Evolutionary conservation across 2,113 vertebrate species (phyloP).

Genomic region (Sebastes fasciatus): DNA sequence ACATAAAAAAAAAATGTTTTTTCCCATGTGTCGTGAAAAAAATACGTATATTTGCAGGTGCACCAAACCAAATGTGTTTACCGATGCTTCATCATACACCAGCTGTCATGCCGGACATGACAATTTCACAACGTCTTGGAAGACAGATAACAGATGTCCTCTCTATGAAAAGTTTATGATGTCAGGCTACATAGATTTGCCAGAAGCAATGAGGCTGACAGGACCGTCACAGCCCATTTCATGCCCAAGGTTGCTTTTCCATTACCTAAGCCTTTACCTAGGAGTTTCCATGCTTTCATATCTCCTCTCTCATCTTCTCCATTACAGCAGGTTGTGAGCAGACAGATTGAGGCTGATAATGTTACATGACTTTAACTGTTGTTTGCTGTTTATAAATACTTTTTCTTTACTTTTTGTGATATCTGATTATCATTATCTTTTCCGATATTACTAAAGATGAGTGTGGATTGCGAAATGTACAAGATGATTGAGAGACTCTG

Average conservation of each 20-base stretch:
- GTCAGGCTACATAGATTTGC: constrained; percentile 41
- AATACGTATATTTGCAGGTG: not conserved
- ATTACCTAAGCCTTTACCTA: constrained; percentile 47
- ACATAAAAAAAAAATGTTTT: not conserved
- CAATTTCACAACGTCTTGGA: constrained; percentile 7
- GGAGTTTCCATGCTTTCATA: constrained; percentile 52
- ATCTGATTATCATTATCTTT: not conserved
- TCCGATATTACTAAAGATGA: too few relatives aligned
- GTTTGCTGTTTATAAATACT: not conserved
- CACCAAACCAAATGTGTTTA: constrained; percentile 23
- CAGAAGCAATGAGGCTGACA: constrained; percentile 52
- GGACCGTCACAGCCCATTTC: constrained; percentile 40
- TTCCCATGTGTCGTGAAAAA: not conserved
- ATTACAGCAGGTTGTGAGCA: constrained; percentile 26
- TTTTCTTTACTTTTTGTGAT: not conserved
- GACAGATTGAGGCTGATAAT: not conserved
- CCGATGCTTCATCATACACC: constrained; percentile 47
- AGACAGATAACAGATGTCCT: constrained; percentile 51
- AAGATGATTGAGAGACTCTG: not conserved
- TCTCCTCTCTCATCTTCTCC: constrained; percentile 23
- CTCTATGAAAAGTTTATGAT: constrained; percentile 46
- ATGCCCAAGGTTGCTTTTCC: constrained; percentile 59
- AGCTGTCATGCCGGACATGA: constrained; percentile 43
- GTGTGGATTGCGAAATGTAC: not conserved
- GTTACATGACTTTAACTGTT: not conserved